A percentile compares a stretch with the other conserved stretches of the same genome.
Evolutionary conservation across 2,113 vertebrate species (phyloP).

Genomic region (Patagioenas fasciata): DNA sequence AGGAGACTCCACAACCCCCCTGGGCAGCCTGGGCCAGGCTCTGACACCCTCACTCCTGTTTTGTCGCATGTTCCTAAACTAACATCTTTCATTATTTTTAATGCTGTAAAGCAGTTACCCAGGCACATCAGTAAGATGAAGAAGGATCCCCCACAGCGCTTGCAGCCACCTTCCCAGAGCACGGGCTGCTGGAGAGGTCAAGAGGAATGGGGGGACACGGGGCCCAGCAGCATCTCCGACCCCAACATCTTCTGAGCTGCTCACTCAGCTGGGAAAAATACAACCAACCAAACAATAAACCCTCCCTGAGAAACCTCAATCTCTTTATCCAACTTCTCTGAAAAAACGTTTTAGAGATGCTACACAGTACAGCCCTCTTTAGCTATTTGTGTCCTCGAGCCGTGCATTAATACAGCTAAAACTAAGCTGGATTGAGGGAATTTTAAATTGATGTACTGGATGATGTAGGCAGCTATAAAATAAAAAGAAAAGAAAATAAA

Average conservation of each 20-base stretch:
- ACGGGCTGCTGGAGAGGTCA: background rate
- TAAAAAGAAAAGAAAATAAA: background rate
- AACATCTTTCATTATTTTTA: background rate
- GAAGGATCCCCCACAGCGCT: background rate
- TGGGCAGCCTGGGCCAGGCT: too few relatives aligned
- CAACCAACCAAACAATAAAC: background rate
- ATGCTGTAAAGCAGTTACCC: background rate
- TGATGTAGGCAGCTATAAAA: background rate
- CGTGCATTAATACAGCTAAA: conserved; percentile 11
- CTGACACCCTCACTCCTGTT: background rate
- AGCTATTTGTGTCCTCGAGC: background rate
- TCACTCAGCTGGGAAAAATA: background rate
- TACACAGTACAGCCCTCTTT: conserved; percentile 13
- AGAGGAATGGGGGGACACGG: rapidly evolving
- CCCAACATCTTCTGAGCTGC: background rate
- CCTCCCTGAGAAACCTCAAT: background rate
- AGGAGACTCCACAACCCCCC: too few relatives aligned
- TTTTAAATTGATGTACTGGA: background rate
- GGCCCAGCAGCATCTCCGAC: background rate
- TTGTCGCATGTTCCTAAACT: background rate
- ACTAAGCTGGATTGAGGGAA: conserved; percentile 24
- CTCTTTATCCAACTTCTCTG: background rate
- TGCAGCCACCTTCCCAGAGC: background rate
- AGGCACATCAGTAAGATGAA: background rate
- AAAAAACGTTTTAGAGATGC: conserved; percentile 17